Evolutionary conservation across 2,888 invertebrate genomes (phyloP).

Genomic region (Limenitis arthemis): DNA sequence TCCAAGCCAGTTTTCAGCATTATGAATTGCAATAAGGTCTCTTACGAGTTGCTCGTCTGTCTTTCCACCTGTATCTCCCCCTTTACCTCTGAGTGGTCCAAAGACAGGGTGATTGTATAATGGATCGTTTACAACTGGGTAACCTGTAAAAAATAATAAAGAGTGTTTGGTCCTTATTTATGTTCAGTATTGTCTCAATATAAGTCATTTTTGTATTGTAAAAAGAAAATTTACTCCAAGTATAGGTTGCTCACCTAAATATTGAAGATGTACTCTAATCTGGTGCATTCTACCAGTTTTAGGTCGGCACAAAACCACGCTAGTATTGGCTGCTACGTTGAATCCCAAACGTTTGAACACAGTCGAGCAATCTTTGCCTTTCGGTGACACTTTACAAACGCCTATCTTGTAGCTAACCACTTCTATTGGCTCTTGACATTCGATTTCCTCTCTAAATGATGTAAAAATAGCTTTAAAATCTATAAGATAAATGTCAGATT

Average conservation of each 20-base stretch:
- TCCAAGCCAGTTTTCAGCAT: constrained; percentile 94
- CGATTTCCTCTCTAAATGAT: constrained; percentile 78
- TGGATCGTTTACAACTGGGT: constrained; percentile 97
- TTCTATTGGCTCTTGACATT: constrained; percentile 92
- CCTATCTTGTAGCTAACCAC: constrained; percentile 97
- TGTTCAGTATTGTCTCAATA: background rate
- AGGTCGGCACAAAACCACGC: constrained; percentile 94
- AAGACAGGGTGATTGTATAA: constrained; percentile 97
- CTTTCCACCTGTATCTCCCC: constrained; percentile 90
- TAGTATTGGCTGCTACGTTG: constrained; percentile 91
- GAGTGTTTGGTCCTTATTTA: background rate
- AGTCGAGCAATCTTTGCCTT: constrained; percentile 94
- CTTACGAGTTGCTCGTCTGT: constrained; percentile 90
- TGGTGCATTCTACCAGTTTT: constrained; percentile 99
- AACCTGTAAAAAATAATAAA: constrained; percentile 73
- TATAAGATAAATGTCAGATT: background rate
- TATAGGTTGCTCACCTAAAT: constrained; percentile 78
- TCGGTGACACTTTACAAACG: constrained; percentile 93
- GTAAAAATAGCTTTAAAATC: background rate
- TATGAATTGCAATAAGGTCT: constrained; percentile 93
- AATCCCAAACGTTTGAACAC: constrained; percentile 91
- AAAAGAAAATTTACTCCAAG: too few relatives aligned
- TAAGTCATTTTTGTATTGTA: too few relatives aligned
- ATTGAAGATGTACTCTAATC: constrained; percentile 98
- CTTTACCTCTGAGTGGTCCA: constrained; percentile 93